phyloP scores from a whole-genome alignment of 2,888 invertebrate species.

The Gasteruption jaculator region DNA sequence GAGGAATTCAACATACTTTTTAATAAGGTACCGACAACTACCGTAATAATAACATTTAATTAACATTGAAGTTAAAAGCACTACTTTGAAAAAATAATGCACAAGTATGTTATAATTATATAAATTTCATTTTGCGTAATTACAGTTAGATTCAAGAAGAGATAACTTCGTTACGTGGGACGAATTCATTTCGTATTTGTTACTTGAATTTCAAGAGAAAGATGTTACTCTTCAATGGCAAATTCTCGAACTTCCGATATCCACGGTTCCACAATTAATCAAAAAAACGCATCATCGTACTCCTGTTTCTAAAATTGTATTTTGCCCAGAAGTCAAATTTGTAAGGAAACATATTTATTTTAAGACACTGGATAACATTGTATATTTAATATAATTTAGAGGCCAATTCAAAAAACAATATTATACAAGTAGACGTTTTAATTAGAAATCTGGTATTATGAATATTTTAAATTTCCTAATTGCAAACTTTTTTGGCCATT shows the following conservation, averaged over 20 bases:
- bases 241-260: constrained; percentile 62
- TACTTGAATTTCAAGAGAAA: constrained; percentile 68
- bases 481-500: constrained; percentile 6
- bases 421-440: background rate
- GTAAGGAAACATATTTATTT: too few relatives aligned
- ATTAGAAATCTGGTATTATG: background rate
- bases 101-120: background rate
- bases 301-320: constrained; percentile 62
- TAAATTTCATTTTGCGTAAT: constrained; percentile 2
- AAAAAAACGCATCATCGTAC: constrained; percentile 67
- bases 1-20: constrained; percentile 62
- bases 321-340: constrained; percentile 59
- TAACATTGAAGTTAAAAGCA: background rate
- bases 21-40: constrained; percentile 56
- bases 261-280: constrained; percentile 55
- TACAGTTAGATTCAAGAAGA: constrained; percentile 58
- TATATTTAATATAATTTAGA: constrained; percentile 9
- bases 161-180: constrained; percentile 64
- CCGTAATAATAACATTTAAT: background rate
- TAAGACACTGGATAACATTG: constrained; percentile 7
- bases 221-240: constrained; percentile 63
- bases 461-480: constrained; percentile 7
- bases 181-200: constrained; percentile 72
- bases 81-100: background rate
- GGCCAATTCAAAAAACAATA: background rate